Evolutionary conservation across 2,113 vertebrate genomes (phyloP).

Genomic region (Rhinopomastus cyanomelas): DNA sequence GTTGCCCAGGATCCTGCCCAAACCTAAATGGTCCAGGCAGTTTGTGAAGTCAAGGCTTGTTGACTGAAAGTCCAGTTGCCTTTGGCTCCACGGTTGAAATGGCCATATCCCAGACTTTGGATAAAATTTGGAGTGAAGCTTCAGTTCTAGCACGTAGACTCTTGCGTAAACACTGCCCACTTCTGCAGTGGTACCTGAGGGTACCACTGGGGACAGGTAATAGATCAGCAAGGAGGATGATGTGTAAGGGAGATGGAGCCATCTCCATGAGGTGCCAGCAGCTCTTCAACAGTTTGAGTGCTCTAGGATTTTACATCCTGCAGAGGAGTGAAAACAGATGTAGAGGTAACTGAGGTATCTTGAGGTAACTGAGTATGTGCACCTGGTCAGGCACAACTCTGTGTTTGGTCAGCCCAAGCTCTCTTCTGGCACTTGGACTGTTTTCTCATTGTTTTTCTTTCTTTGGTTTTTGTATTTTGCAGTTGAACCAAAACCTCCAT

Average conservation of each 20-base stretch:
- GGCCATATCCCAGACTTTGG: not conserved
- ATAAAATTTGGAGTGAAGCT: not conserved
- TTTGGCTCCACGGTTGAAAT: not conserved
- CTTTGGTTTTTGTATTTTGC: slow-evolving; percentile 60
- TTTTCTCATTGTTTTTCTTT: slow-evolving; percentile 6
- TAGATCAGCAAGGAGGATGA: not conserved
- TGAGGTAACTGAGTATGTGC: not conserved
- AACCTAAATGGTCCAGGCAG: not conserved
- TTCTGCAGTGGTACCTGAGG: not conserved
- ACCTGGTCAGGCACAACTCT: not conserved
- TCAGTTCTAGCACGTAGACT: not conserved
- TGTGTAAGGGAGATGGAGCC: not conserved
- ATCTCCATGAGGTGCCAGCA: not conserved
- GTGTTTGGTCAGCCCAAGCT: not conserved
- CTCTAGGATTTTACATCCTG: not conserved
- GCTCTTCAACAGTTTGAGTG: not conserved
- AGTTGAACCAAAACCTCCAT: slow-evolving; percentile 92
- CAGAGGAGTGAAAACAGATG: not conserved
- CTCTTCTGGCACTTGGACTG: not conserved
- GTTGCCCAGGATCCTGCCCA: not conserved
- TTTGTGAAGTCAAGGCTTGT: not conserved
- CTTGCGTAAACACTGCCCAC: not conserved
- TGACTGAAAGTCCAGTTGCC: not conserved
- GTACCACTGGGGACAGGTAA: not conserved
- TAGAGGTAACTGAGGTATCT: not conserved